Evolutionary conservation across 2,113 vertebrate species (phyloP), one percentile per base, ranked within the genome.

Genomic region (Chamaea fasciata): DNA sequence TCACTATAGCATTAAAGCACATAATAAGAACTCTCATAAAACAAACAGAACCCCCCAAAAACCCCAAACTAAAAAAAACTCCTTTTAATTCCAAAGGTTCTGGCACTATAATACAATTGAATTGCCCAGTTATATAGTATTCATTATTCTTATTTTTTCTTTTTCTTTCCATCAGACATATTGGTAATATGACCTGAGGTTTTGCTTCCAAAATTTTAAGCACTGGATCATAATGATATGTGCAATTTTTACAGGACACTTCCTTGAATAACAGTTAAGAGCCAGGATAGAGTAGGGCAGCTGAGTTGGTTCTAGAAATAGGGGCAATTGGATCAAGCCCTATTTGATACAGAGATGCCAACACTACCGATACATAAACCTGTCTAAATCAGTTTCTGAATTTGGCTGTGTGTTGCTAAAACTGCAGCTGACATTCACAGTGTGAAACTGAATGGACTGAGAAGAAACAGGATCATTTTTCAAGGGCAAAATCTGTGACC

Each of bases 81-180:
- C n/a, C 1, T 55, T 81, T 24, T 37, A 31, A 64, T 84, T 75
- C 10, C 7, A 75, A 68, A 39, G 17, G 23, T 60, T 82, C 39
- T 68, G 22, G 3, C 2, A 62, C 4, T 13, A 52, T 10, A 67
- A 84, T 56, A 39, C 14, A 65, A n/a, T 31, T 15, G 35, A 77
- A 67, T 65, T 80, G 3, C n/a, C 12, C 42, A 68, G 76, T 84
- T 84, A 85, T 56, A 76, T 27, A 28, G 5, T 60, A 57, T 74
- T 80, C 28, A 74, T 77, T 84, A 59, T 80, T 60, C 18, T 41
- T 89, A 83, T 70, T 76, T 44, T 15, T 79, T 89, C 27, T 69
- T 67, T 87, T 59, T 26, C 26, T 64, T 49, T 52, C 17, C 7
- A 1, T 75, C 3, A 0, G 46, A 31, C 13, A 2, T 14, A 49